Evolutionary conservation across 2,888 invertebrate species (phyloP).

Genomic region (Drosophila parthenogenetica): DNA sequence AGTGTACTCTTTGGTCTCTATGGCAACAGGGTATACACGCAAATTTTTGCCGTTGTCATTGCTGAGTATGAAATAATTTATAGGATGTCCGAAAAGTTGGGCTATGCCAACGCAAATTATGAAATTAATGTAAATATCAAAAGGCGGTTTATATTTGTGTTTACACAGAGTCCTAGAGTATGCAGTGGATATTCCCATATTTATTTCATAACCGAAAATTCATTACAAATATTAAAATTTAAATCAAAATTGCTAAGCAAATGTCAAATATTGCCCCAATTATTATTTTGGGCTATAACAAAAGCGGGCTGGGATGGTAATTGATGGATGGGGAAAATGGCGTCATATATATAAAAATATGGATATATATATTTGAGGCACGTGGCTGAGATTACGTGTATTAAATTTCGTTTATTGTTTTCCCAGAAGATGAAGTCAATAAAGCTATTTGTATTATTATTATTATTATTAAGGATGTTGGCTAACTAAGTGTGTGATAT

Average conservation of each 20-base stretch:
- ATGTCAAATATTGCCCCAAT: conserved; percentile 54
- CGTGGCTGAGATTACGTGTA: conserved; percentile 52
- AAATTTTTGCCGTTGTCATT: neutral
- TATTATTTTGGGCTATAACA: conserved; percentile 25
- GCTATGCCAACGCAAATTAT: conserved; percentile 54
- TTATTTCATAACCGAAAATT: conserved; percentile 12
- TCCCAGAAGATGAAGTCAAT: conserved; percentile 60
- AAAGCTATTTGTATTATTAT: conserved; percentile 72
- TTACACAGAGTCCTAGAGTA: neutral
- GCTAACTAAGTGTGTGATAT: conserved; percentile 26
- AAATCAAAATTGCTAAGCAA: conserved; percentile 35
- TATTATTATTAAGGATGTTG: conserved; percentile 18
- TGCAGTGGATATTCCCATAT: conserved; percentile 2
- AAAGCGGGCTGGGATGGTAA: neutral
- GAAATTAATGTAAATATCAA: conserved; percentile 17
- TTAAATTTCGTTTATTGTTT: conserved; percentile 74
- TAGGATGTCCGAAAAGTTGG: conserved; percentile 31
- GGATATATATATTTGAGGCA: conserved; percentile 12
- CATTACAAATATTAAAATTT: conserved; percentile 35
- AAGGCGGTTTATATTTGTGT: neutral
- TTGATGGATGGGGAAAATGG: neutral
- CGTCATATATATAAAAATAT: conserved; percentile 8
- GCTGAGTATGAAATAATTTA: conserved; percentile 43
- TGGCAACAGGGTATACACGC: neutral
- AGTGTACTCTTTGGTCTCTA: neutral